These are phyloP conservation scores for Microplitis manilae DNA, from an alignment of 2,888 invertebrate species.

Conservation along the genomic window DNA sequence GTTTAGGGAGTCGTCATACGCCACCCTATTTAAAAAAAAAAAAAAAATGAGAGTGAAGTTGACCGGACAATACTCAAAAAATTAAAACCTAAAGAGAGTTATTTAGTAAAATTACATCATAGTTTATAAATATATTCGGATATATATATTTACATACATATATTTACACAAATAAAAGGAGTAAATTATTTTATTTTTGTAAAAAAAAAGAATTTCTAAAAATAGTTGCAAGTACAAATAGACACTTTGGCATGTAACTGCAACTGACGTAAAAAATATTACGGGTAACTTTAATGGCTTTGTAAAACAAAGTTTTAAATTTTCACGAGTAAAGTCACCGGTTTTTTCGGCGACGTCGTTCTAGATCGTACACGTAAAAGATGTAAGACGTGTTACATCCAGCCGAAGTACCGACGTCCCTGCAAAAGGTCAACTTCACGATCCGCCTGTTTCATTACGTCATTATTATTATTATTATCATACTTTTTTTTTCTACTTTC, in stretches of 20 bases:
- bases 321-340: slow-evolving; percentile 16
- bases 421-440: slow-evolving; percentile 47
- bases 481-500: too few species aligned
- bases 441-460: slow-evolving; percentile 5
- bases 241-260: slow-evolving; percentile 2
- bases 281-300: slow-evolving; percentile 52
- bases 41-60: slow-evolving; percentile 9
- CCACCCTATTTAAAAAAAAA: background rate
- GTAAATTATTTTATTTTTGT: slow-evolving; percentile 47
- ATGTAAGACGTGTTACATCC: slow-evolving; percentile 29
- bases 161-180: slow-evolving; percentile 28
- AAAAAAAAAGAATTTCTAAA: slow-evolving; percentile 21
- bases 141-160: slow-evolving; percentile 8
- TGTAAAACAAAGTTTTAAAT: slow-evolving; percentile 46
- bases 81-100: too few species aligned
- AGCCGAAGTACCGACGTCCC: slow-evolving; percentile 16
- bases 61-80: slow-evolving; percentile 14
- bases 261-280: slow-evolving; percentile 40
- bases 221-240: background rate
- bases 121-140: slow-evolving; percentile 3
- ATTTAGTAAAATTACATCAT: background rate
- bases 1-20: too few species aligned
- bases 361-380: slow-evolving; percentile 21
- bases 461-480: too few species aligned
- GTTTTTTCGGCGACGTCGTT: slow-evolving; percentile 6